Evolutionary conservation across 2,888 invertebrate species (phyloP).

Genomic region (Sphaerophoria rueppellii): DNA sequence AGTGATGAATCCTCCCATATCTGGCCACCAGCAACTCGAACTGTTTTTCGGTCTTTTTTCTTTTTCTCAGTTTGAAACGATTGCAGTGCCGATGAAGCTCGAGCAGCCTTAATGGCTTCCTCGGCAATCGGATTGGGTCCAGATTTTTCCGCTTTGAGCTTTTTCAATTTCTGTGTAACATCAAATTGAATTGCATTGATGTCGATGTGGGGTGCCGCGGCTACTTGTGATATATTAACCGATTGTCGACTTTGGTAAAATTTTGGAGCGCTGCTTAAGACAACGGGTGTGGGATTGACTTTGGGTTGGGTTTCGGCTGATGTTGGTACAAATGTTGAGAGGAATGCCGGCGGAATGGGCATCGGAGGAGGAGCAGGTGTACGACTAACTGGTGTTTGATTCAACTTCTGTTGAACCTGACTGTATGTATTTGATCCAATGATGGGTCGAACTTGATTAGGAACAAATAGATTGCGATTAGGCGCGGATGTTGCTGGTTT

Average conservation of each 20-base stretch:
- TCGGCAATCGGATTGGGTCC: constrained; percentile 86
- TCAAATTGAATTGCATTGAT: constrained; percentile 84
- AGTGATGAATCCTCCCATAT: constrained; percentile 98
- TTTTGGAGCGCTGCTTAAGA: constrained; percentile 88
- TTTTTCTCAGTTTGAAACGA: constrained; percentile 84
- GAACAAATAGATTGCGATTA: constrained; percentile 82
- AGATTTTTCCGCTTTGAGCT: constrained; percentile 86
- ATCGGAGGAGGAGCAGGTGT: constrained; percentile 79
- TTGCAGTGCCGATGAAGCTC: constrained; percentile 84
- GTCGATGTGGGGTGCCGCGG: constrained; percentile 81
- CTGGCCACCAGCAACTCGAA: constrained; percentile 95
- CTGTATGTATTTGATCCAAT: constrained; percentile 89
- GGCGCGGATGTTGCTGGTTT: constrained; percentile 81
- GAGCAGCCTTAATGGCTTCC: constrained; percentile 86
- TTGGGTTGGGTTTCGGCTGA: constrained; percentile 68
- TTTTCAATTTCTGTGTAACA: constrained; percentile 85
- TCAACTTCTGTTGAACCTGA: constrained; percentile 87
- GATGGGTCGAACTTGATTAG: constrained; percentile 85
- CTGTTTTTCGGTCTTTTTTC: constrained; percentile 83
- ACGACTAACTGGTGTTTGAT: constrained; percentile 79
- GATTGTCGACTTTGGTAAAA: constrained; percentile 85
- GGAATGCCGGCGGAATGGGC: constrained; percentile 80
- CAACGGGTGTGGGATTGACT: constrained; percentile 84
- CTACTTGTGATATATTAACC: constrained; percentile 80
- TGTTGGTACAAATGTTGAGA: constrained; percentile 82